These are phyloP conservation scores for Palaemon carinicauda DNA, from an alignment of 1,140 invertebrate species.

Conservation along the genomic window DNA sequence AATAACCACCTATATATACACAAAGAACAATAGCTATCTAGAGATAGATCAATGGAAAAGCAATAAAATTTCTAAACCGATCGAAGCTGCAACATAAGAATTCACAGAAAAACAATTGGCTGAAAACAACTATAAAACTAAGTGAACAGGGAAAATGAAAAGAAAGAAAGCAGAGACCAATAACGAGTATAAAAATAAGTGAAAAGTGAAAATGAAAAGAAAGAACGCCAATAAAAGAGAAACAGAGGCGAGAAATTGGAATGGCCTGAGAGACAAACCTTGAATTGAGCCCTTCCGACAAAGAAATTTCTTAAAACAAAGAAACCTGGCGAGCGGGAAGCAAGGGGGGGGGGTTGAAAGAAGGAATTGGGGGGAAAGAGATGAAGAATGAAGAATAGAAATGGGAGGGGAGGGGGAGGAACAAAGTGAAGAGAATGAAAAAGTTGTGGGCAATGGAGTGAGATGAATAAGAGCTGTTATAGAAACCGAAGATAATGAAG, in stretches of 20 bases:
- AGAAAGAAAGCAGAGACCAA: neutral
- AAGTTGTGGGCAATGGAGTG: too few species aligned
- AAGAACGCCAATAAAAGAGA: neutral
- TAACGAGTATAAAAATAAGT: too few species aligned
- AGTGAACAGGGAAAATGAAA: neutral
- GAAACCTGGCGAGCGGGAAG: neutral
- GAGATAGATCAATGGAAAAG: too few species aligned
- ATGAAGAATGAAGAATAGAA: neutral
- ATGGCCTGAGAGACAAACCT: neutral
- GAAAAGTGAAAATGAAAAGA: neutral
- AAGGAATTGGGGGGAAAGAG: neutral
- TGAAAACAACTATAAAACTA: neutral
- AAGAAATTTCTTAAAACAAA: too few species aligned
- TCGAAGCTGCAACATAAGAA: neutral
- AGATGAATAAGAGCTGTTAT: too few species aligned
- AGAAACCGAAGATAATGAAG: too few species aligned
- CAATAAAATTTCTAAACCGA: neutral
- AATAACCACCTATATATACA: too few species aligned
- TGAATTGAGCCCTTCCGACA: neutral
- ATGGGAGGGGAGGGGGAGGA: neutral
- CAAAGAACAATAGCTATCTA: too few species aligned
- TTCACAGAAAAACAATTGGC: neutral
- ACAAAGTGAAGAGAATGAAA: too few species aligned
- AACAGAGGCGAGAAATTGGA: neutral
- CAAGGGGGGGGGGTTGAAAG: neutral